Evolutionary conservation across 2,888 invertebrate species (phyloP).

Genomic region (Ernsta delagoae): DNA sequence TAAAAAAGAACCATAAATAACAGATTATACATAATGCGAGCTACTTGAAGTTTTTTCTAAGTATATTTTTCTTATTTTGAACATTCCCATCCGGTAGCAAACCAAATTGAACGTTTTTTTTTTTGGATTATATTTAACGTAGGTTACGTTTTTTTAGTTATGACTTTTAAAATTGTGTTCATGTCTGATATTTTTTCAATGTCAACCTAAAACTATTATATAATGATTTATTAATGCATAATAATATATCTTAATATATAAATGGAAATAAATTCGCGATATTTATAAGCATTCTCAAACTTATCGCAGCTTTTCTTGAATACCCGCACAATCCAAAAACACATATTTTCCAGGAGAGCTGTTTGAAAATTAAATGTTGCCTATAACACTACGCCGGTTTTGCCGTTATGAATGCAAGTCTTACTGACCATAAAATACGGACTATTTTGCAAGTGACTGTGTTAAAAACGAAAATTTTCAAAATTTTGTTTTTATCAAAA

Average conservation of each 20-base stretch:
- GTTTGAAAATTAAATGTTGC: too few species aligned
- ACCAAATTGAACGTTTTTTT: constrained; percentile 10
- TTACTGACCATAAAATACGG: too few species aligned
- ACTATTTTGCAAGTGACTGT: too few species aligned
- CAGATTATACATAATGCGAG: constrained; percentile 33
- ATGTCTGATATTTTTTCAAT: not conserved
- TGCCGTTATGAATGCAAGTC: too few species aligned
- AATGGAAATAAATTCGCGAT: not conserved
- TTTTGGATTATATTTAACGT: not conserved
- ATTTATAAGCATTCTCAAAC: not conserved
- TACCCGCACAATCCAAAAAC: too few species aligned
- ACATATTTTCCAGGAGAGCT: too few species aligned
- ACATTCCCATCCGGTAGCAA: constrained; percentile 22
- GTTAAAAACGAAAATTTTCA: too few species aligned
- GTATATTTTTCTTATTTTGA: constrained; percentile 17
- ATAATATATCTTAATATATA: too few species aligned
- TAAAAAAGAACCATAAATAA: constrained; percentile 30
- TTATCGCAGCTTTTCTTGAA: too few species aligned
- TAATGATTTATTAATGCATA: not conserved
- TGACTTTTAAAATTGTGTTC: not conserved
- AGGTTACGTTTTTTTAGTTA: not conserved
- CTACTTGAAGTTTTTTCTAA: constrained; percentile 32
- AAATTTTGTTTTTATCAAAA: too few species aligned
- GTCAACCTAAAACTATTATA: not conserved
- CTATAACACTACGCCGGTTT: too few species aligned